Evolutionary conservation across 2,888 invertebrate genomes (phyloP).

Genomic region (Blera fallax): DNA sequence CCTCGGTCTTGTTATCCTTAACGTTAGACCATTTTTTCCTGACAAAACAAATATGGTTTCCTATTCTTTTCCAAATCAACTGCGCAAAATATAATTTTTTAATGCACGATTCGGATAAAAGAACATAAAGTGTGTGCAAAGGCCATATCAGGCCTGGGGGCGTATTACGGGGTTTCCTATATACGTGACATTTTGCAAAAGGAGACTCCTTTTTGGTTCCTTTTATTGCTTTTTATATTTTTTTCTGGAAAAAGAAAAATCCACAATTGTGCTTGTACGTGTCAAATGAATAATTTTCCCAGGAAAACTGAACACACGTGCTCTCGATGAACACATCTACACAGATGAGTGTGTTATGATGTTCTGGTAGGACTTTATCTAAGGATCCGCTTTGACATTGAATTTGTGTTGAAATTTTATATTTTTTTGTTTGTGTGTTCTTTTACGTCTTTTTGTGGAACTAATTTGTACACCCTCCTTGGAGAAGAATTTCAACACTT

Average conservation of each 20-base stretch:
- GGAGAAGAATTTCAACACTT: neutral
- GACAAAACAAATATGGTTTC: neutral
- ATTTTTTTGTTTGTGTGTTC: neutral
- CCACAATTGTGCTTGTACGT: conserved; percentile 32
- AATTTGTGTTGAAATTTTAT: conserved; percentile 22
- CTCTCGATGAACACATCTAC: conserved; percentile 15
- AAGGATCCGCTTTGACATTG: conserved; percentile 25
- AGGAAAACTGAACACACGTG: conserved; percentile 16
- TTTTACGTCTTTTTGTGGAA: neutral
- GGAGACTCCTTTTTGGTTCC: neutral
- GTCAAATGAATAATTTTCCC: conserved; percentile 41
- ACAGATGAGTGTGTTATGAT: neutral
- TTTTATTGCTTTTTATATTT: conserved; percentile 17
- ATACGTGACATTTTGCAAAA: neutral
- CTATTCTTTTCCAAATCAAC: neutral
- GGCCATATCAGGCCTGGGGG: neutral
- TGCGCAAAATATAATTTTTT: neutral
- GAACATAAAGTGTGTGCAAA: neutral
- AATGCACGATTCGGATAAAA: neutral
- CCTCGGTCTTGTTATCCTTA: neutral
- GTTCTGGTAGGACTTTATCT: neutral
- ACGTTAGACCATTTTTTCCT: neutral
- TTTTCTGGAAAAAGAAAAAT: neutral
- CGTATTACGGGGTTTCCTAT: neutral
- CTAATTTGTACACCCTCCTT: conserved; percentile 29